These are phyloP conservation scores for Drosophila incognita DNA, from an alignment of 2,888 invertebrate species.

Conservation along the genomic window DNA sequence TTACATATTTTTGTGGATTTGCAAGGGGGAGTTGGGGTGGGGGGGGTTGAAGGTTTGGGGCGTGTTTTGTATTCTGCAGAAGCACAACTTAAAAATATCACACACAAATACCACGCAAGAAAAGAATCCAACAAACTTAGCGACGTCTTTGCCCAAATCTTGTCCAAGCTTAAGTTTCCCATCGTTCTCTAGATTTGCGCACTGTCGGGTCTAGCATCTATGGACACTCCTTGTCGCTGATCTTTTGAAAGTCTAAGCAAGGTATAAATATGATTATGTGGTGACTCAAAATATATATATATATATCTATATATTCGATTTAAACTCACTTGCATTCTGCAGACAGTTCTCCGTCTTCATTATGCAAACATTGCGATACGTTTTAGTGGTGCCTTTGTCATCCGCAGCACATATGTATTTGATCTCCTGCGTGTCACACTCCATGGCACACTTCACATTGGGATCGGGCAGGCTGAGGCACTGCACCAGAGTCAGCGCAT, in stretches of 20 bases:
- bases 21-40: conserved; percentile 2
- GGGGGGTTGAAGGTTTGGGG: conserved; percentile 16
- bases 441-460: conserved; percentile 83
- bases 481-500: conserved; percentile 77
- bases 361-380: conserved; percentile 84
- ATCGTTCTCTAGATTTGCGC: conserved; percentile 46
- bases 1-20: conserved; percentile 47
- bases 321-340: conserved; percentile 65
- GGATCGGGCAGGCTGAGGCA: conserved; percentile 81
- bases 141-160: conserved; percentile 32
- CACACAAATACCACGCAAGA: conserved; percentile 83
- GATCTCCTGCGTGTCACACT: conserved; percentile 81
- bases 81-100: conserved; percentile 84
- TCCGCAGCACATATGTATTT: conserved; percentile 83
- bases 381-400: conserved; percentile 83
- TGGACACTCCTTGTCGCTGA: conserved; percentile 84
- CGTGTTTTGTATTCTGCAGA: conserved; percentile 72
- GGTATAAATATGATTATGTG: conserved; percentile 5
- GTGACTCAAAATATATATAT: no score
- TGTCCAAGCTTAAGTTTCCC: conserved; percentile 36
- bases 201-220: conserved; percentile 74
- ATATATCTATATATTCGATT: background rate
- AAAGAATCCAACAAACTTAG: conserved; percentile 50
- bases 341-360: conserved; percentile 85
- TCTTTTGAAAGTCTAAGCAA: conserved; percentile 83